Evolutionary conservation across 2,797 vertebrate species (phyloP).

Genomic region (Poeciliopsis paucimaculata): DNA sequence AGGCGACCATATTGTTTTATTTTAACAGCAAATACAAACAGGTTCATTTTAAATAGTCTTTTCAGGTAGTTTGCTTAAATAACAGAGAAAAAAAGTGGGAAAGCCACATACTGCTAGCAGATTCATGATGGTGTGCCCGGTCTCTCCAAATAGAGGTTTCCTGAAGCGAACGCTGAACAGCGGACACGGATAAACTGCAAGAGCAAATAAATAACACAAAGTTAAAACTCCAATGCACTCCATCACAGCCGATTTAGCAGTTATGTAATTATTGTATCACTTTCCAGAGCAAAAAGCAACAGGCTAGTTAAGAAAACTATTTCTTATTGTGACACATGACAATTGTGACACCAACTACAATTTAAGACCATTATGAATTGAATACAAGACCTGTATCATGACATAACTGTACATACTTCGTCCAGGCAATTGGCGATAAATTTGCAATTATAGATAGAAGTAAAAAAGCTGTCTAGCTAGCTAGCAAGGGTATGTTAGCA

Average conservation of each 20-base stretch:
- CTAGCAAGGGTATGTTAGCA: too few species aligned
- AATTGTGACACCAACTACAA: too few species aligned
- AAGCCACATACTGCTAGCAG: constrained; percentile 91
- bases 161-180: constrained; percentile 97
- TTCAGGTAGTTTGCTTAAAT: neutral
- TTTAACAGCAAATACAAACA: neutral
- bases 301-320: neutral
- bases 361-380: too few species aligned
- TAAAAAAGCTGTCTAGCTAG: too few species aligned
- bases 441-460: too few species aligned
- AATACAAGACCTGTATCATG: too few species aligned
- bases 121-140: constrained; percentile 99
- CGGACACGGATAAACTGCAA: constrained; percentile 96
- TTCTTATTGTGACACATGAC: neutral
- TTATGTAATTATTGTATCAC: neutral
- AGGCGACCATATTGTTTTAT: neutral
- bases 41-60: neutral
- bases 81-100: neutral
- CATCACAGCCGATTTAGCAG: neutral
- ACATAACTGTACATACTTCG: too few species aligned
- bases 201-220: constrained; percentile 28
- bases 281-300: neutral
- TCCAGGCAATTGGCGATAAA: too few species aligned
- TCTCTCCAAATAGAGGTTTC: constrained; percentile 97
- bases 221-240: neutral